A percentile compares a stretch with the other conserved stretches of the same genome.
phyloP scores from a whole-genome alignment of 2,888 invertebrate species.

The Noctua janthe region DNA sequence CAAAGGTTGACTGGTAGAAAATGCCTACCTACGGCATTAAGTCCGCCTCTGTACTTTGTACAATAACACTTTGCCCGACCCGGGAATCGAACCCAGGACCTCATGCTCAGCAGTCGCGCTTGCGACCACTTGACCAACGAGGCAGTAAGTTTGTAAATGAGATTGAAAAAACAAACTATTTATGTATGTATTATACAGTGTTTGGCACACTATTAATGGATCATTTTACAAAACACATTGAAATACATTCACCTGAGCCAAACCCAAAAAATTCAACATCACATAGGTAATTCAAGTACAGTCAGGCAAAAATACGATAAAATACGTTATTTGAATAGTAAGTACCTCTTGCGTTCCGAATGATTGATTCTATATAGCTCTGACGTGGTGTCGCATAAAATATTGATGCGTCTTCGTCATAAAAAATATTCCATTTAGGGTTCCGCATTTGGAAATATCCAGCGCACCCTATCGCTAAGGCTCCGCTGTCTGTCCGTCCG shows the following conservation, averaged over 20 bases:
- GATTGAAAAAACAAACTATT: no score
- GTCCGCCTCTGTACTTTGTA: no score
- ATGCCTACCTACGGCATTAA: no score
- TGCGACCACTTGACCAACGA: no score
- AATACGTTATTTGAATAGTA: conserved; percentile 80
- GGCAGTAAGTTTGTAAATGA: no score
- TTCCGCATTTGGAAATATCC: neutral
- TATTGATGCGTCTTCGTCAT: conserved; percentile 75
- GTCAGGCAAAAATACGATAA: conserved; percentile 68
- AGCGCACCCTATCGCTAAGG: neutral
- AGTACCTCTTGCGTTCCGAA: conserved; percentile 74
- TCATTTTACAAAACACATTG: neutral
- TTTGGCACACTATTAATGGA: no score
- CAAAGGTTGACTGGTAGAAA: no score
- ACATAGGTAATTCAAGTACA: conserved; percentile 59
- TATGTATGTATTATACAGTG: no score
- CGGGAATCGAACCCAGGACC: no score
- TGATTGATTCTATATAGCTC: conserved; percentile 76
- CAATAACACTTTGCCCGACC: no score
- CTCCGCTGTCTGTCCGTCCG: neutral
- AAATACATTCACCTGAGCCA: conserved; percentile 4
- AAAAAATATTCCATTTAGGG: conserved; percentile 75
- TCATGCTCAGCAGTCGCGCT: no score
- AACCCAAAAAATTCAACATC: conserved; percentile 63
- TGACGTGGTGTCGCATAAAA: conserved; percentile 75